Conservation (phyloP, 2,888 invertebrate genomes). For the Hyposoter didymator region DNA sequence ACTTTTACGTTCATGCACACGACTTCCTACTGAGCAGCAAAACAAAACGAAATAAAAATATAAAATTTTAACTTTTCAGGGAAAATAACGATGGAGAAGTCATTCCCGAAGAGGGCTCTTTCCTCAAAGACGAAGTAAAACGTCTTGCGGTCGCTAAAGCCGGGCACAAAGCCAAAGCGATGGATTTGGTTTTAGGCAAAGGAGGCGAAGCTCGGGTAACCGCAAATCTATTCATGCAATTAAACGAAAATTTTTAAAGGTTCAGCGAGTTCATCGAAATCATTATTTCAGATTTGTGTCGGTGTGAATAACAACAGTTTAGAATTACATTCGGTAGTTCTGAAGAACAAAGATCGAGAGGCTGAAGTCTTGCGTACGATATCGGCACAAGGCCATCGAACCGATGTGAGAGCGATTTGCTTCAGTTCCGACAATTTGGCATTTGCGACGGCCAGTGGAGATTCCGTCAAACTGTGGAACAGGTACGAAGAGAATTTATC, state of each 20-base stretch:
- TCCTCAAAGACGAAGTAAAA: constrained; percentile 90
- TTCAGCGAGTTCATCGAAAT: constrained; percentile 6
- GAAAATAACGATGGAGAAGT: constrained; percentile 76
- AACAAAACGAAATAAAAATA: constrained; percentile 33
- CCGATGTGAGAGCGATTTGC: constrained; percentile 93
- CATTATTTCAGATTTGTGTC: constrained; percentile 85
- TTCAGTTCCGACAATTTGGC: constrained; percentile 97
- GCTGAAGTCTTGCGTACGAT: constrained; percentile 88
- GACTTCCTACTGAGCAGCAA: neutral
- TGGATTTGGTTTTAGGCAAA: constrained; percentile 89
- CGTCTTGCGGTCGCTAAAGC: constrained; percentile 88
- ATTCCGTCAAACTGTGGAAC: constrained; percentile 97
- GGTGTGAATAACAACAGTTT: constrained; percentile 91
- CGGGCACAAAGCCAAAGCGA: constrained; percentile 88
- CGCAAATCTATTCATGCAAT: constrained; percentile 5
- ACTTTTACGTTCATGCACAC: neutral
- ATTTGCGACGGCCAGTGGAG: constrained; percentile 93
- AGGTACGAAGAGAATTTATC: constrained; percentile 85
- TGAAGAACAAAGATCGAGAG: constrained; percentile 86
- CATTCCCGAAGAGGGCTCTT: constrained; percentile 83
- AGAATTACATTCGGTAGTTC: constrained; percentile 87
- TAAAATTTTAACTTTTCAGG: constrained; percentile 54
- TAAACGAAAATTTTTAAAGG: neutral
- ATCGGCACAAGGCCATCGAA: constrained; percentile 93
- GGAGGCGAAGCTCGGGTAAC: constrained; percentile 88